Evolutionary conservation across 2,888 invertebrate species (phyloP).

Genomic region (Hypolimnas misippus): DNA sequence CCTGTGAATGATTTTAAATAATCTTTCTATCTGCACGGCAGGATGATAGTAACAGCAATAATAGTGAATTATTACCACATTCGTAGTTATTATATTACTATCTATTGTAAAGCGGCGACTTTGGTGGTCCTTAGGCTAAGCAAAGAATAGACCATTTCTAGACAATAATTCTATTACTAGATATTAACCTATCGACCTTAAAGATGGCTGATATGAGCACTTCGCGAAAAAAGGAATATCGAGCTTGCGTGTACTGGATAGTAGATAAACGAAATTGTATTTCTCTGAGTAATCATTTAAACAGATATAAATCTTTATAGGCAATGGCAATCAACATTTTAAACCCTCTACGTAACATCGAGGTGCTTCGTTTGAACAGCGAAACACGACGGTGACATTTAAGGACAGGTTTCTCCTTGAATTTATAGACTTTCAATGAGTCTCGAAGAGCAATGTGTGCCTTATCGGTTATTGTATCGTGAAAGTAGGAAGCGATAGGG

Average conservation of each 20-base stretch:
- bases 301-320: slow-evolving; percentile 16
- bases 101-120: slow-evolving; percentile 44
- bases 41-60: slow-evolving; percentile 24
- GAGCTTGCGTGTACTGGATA: background rate
- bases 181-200: slow-evolving; percentile 40
- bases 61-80: slow-evolving; percentile 28
- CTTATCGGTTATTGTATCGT: slow-evolving; percentile 72
- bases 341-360: slow-evolving; percentile 18
- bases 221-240: background rate
- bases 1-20: slow-evolving; percentile 24
- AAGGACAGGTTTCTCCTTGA: slow-evolving; percentile 45
- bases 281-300: slow-evolving; percentile 10
- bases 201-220: slow-evolving; percentile 24
- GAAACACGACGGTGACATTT: slow-evolving; percentile 45
- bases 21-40: slow-evolving; percentile 30
- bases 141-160: slow-evolving; percentile 63
- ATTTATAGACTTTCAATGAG: slow-evolving; percentile 45
- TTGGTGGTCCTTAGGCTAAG: slow-evolving; percentile 59
- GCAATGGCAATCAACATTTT: slow-evolving; percentile 12
- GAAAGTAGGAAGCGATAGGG: slow-evolving; percentile 79
- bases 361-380: slow-evolving; percentile 27
- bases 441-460: slow-evolving; percentile 59
- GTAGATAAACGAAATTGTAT: slow-evolving; percentile 6
- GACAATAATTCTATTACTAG: slow-evolving; percentile 64
- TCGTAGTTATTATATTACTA: slow-evolving; percentile 31